Evolutionary conservation across 23 tunicate species (phyloP).

Genomic region (Ascidia mentula): DNA sequence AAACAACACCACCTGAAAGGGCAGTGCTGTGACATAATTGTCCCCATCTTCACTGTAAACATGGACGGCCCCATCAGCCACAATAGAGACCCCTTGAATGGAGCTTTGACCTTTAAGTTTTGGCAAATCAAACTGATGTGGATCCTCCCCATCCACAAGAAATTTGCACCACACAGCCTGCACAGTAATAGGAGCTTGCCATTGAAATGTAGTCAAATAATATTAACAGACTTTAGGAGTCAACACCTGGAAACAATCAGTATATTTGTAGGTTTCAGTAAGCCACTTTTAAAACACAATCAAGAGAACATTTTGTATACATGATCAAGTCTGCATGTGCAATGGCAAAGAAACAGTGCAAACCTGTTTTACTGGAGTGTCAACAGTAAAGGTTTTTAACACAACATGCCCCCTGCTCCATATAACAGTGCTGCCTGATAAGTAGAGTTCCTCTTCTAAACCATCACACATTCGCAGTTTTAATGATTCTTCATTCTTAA

Average conservation of each 20-base stretch:
- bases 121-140: constrained; percentile 60
- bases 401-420: constrained; percentile 80
- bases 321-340: no score
- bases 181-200: no score
- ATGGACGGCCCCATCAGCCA: constrained; percentile 68
- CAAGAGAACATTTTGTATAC: no score
- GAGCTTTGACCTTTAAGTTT: constrained; percentile 12
- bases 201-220: no score
- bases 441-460: constrained; percentile 72
- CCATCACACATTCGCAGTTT: constrained; percentile 39
- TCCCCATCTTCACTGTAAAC: constrained; percentile 79
- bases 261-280: no score
- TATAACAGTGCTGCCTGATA: constrained; percentile 72
- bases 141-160: constrained; percentile 65
- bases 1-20: constrained; percentile 60
- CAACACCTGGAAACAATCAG: no score
- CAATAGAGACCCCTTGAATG: constrained; percentile 67
- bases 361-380: constrained; percentile 71
- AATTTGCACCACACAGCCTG: constrained; percentile 85
- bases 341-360: background rate
- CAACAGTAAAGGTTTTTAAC: constrained; percentile 74
- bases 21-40: constrained; percentile 67
- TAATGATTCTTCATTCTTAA: constrained; percentile 60
- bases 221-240: no score
- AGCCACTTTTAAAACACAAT: no score